Evolutionary conservation across 2,797 vertebrate species (phyloP).

Genomic region (Tenualosa thibaudeaui): DNA sequence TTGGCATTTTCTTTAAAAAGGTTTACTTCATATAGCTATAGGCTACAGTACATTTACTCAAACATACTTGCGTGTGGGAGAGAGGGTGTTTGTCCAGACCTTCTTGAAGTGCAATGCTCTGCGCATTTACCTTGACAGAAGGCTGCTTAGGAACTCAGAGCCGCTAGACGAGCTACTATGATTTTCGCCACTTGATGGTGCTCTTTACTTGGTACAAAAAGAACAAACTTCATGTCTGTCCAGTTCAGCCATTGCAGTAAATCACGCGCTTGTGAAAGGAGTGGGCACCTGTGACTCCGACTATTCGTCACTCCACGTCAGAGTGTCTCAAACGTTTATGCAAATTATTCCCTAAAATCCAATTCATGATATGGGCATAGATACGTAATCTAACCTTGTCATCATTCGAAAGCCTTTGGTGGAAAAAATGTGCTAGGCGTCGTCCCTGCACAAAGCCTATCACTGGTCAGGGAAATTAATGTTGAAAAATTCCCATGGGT

Average conservation of each 20-base stretch:
- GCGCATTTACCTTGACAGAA: too few species aligned
- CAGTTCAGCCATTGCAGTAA: constrained; percentile 51
- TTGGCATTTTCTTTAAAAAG: too few species aligned
- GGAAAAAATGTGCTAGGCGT: not conserved
- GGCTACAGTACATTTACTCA: too few species aligned
- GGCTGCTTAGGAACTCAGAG: too few species aligned
- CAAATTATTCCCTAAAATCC: constrained; percentile 36
- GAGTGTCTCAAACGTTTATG: constrained; percentile 55
- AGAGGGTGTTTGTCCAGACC: too few species aligned
- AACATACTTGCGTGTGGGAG: too few species aligned
- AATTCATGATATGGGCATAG: constrained; percentile 2
- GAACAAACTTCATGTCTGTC: constrained; percentile 37
- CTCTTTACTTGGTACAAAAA: constrained; percentile 56
- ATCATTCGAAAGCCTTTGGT: not conserved
- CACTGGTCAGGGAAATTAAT: not conserved
- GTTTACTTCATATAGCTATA: too few species aligned
- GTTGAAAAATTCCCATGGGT: not conserved
- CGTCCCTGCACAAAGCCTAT: not conserved
- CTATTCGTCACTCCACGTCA: constrained; percentile 74
- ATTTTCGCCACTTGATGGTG: constrained; percentile 68
- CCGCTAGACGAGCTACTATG: not conserved
- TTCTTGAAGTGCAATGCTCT: too few species aligned
- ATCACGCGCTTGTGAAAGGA: constrained; percentile 48
- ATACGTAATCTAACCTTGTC: constrained; percentile 13
- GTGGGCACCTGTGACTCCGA: constrained; percentile 52